Percentiles rank a stretch among this genome's conserved stretches.
Evolutionary conservation across 1,140 invertebrate genomes (phyloP).

Genomic region (Brachionus paranguensis): DNA sequence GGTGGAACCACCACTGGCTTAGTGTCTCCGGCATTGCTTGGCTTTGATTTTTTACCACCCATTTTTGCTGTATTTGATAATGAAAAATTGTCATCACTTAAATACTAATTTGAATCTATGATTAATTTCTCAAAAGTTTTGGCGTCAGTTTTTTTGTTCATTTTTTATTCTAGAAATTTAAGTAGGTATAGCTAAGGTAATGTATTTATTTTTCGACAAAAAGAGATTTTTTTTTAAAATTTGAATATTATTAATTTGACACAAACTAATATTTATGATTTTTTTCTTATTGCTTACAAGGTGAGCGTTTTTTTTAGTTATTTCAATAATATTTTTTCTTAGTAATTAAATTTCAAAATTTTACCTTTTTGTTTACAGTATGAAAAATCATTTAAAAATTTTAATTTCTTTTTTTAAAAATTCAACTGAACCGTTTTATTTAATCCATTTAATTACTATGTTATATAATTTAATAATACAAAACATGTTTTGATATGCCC

Average conservation of each 20-base stretch:
- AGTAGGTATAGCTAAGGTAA: background rate
- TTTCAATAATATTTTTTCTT: background rate
- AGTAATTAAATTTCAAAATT: background rate
- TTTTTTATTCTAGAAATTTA: background rate
- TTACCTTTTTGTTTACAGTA: background rate
- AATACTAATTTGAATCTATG: background rate
- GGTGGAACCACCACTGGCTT: slow-evolving; percentile 1
- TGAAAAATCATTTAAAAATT: background rate
- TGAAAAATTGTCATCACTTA: background rate
- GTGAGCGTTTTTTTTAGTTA: too few species aligned
- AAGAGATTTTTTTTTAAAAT: background rate
- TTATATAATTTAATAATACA: too few species aligned
- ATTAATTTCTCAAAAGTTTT: background rate
- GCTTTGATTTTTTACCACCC: slow-evolving; percentile 35
- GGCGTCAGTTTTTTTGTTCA: background rate
- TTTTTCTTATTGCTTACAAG: too few species aligned
- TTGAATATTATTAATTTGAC: too few species aligned
- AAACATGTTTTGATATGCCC: too few species aligned
- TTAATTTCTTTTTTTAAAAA: background rate
- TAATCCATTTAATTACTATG: too few species aligned
- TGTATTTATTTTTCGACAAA: background rate
- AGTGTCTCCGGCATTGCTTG: background rate
- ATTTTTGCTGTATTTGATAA: background rate
- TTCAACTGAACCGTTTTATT: background rate
- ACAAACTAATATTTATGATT: too few species aligned